Conservation (phyloP, 2,797 vertebrate genomes). For the Brotula barbata region DNA sequence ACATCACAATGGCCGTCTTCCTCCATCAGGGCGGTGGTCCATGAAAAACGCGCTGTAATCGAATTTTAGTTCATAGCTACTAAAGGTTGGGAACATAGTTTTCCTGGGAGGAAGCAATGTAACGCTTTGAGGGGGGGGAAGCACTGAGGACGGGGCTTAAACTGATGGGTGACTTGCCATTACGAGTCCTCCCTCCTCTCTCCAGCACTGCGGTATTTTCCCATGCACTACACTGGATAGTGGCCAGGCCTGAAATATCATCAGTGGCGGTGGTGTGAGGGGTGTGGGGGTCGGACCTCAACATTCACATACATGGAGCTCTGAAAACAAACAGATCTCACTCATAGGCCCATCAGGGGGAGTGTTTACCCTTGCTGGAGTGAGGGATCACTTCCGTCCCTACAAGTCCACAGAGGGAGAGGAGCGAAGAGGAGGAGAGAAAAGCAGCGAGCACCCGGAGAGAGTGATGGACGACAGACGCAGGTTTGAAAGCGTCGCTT, state of each 20-base stretch:
- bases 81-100: constrained; percentile 28
- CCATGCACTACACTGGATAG: constrained; percentile 88
- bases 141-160: constrained; percentile 27
- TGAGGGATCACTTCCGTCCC: constrained; percentile 73
- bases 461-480: constrained; percentile 25
- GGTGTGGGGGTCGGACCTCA: constrained; percentile 67
- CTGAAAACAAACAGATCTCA: constrained; percentile 78
- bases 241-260: constrained; percentile 80
- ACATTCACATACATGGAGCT: constrained; percentile 72
- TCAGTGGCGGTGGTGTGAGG: constrained; percentile 54
- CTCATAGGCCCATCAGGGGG: constrained; percentile 60
- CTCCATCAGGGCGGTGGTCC: background rate
- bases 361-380: constrained; percentile 71
- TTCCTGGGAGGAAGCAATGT: constrained; percentile 25
- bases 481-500: background rate
- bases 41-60: constrained; percentile 1
- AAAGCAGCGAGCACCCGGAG: constrained; percentile 3
- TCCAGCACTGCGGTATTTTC: constrained; percentile 86
- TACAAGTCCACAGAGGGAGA: constrained; percentile 34
- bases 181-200: constrained; percentile 35
- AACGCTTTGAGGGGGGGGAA: constrained; percentile 18
- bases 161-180: constrained; percentile 40
- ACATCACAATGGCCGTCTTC: too few relatives aligned
- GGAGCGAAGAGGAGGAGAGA: background rate
- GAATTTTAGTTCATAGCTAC: constrained; percentile 30